A percentile compares a stretch with the other conserved stretches of the same genome.
phyloP scores from a whole-genome alignment of 2,888 invertebrate genomes.

The Apomyelois bistriatella region DNA sequence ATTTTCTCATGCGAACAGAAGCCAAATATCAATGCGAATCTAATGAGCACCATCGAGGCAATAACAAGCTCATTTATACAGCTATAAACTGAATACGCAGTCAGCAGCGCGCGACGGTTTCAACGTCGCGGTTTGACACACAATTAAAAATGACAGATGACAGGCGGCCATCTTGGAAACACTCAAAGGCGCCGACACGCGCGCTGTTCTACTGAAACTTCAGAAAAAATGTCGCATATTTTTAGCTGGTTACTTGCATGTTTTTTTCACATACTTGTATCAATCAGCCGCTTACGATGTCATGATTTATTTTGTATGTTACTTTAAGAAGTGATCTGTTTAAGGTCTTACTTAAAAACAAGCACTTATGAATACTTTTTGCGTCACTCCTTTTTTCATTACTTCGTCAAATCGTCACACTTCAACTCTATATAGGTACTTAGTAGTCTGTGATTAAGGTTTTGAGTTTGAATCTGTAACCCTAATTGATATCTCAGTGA shows the following conservation, averaged over 20 bases:
- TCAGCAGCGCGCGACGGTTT: conserved; percentile 57
- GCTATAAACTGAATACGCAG: conserved; percentile 75
- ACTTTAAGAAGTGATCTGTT: no score
- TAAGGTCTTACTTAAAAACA: no score
- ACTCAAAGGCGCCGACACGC: conserved; percentile 55
- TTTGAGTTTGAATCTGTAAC: no score
- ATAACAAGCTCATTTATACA: conserved; percentile 67
- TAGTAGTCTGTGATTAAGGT: no score
- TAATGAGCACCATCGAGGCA: conserved; percentile 52
- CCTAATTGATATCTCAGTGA: no score
- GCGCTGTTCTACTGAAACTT: conserved; percentile 18
- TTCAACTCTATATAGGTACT: no score
- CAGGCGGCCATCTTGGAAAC: conserved; percentile 58
- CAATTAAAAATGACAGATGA: conserved; percentile 79
- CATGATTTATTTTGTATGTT: conserved; percentile 11
- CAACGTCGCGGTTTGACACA: conserved; percentile 59
- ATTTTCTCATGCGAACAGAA: conserved; percentile 14
- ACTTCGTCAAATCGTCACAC: no score
- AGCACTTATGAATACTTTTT: no score
- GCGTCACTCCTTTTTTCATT: no score
- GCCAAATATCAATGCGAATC: conserved; percentile 47
- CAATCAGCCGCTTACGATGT: conserved; percentile 35
- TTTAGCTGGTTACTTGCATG: conserved; percentile 54
- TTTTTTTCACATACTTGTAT: conserved; percentile 44
- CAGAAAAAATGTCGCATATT: conserved; percentile 55